Conservation (phyloP, 1,140 invertebrate genomes). For the Sipha flava region DNA sequence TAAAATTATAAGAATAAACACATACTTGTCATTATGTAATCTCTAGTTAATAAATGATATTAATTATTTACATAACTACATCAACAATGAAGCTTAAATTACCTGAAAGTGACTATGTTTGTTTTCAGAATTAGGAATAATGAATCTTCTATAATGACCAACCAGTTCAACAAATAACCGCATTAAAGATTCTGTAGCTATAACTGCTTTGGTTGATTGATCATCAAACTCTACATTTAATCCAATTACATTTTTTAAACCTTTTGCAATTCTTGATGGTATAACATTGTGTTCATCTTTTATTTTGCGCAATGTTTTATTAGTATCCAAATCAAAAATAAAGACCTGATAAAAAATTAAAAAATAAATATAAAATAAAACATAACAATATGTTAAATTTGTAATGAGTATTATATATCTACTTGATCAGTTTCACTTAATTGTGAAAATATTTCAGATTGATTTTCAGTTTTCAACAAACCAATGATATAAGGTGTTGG, state of each 20-base stretch:
- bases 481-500: constrained; percentile 69
- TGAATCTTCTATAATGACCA: constrained; percentile 52
- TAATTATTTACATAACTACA: too few species aligned
- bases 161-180: constrained; percentile 57
- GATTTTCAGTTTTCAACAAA: constrained; percentile 50
- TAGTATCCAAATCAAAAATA: constrained; percentile 56
- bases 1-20: too few species aligned
- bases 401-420: constrained; percentile 37
- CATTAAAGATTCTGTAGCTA: constrained; percentile 59
- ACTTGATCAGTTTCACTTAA: constrained; percentile 37
- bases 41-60: too few species aligned
- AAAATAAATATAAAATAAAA: not conserved
- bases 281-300: constrained; percentile 58
- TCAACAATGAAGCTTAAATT: too few species aligned
- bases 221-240: constrained; percentile 51
- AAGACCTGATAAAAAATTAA: constrained; percentile 44
- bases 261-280: constrained; percentile 52
- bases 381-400: not conserved
- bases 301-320: constrained; percentile 47
- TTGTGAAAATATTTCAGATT: constrained; percentile 42
- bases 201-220: constrained; percentile 50
- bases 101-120: constrained; percentile 50
- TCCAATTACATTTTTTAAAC: constrained; percentile 48
- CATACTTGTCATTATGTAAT: too few species aligned
- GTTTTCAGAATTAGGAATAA: constrained; percentile 44